Evolutionary conservation across 1,140 invertebrate species (phyloP).

Genomic region (Pogonomyrmex barbatus): DNA sequence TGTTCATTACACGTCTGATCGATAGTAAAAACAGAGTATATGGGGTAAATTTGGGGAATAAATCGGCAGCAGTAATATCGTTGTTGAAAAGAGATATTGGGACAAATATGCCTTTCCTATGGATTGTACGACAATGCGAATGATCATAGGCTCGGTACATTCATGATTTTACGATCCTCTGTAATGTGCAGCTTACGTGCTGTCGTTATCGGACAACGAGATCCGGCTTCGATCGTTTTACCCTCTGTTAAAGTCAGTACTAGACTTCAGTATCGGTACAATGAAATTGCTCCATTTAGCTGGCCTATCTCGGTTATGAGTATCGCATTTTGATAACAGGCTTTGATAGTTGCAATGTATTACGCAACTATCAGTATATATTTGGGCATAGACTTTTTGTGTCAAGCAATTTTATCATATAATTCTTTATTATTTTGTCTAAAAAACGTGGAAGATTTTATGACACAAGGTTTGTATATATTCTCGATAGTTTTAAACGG

Average conservation of each 20-base stretch:
- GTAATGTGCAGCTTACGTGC: conserved; percentile 57
- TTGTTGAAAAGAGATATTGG: conserved; percentile 41
- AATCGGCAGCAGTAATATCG: conserved; percentile 23
- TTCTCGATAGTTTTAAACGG: neutral
- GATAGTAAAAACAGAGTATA: neutral
- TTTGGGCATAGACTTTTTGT: neutral
- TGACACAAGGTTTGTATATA: neutral
- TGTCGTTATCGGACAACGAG: conserved; percentile 68
- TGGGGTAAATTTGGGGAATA: neutral
- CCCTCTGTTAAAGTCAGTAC: conserved; percentile 47
- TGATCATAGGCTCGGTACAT: conserved; percentile 48
- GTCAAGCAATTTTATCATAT: neutral
- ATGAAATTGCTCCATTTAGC: conserved; percentile 56
- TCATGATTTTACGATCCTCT: conserved; percentile 57
- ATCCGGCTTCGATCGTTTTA: conserved; percentile 66
- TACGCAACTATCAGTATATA: conserved; percentile 5
- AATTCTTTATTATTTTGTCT: neutral
- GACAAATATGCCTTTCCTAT: conserved; percentile 13
- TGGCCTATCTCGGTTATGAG: conserved; percentile 35
- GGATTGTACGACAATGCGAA: conserved; percentile 37
- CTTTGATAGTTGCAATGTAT: conserved; percentile 37
- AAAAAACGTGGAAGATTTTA: neutral
- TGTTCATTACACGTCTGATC: neutral
- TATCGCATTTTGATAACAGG: conserved; percentile 69
- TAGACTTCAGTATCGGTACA: conserved; percentile 51